Base-by-base conservation (phyloP, 2,113 vertebrate species). In the Trochalopteron elliotii region DNA sequence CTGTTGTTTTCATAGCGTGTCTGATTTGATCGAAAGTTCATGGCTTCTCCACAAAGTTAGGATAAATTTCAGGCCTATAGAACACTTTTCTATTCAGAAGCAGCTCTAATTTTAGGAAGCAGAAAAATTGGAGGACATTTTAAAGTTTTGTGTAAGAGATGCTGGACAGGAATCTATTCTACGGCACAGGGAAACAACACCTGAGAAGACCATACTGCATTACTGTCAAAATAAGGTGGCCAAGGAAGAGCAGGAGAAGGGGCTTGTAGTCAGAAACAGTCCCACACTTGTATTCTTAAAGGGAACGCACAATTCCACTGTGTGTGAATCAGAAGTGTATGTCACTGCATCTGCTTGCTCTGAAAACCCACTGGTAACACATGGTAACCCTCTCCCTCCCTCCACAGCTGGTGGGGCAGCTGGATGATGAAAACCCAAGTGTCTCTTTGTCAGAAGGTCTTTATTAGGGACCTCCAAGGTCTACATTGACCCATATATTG, bases 401-500 rank as follows among this genome's bases (percentile, higher is more conserved):
- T 83, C 15, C 21, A 39, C 44, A n/a, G 14, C 60, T 61, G 25
- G 28, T 45, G 20, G 7, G 19, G 59, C 31, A 77, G 55, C 11
- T 59, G 33, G 52, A 40, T 61, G 30, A 70, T 11, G 40, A 88
- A 84, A 90, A 7, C 1, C 9, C 10, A 30, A 31, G 23, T 1
- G 1, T 6, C 11, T 60, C 10, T 63, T 20, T 15, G 9, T 45
- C 12, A 39, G 50, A 6, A 76, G 5, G 5, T 37, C 25, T 33
- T 9, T 14, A 21, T 9, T 14, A n/a, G 28, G 22, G 35, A 63
- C 24, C 17, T 47, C 18, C 77, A 81, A 61, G 21, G 11, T 57
- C 16, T 14, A 44, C 2, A 10, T 35, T 2, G 1, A 33, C 15
- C 0, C 0, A 14, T 12, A 23, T 1, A 0, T 8, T 11, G 3